phyloP scores from a whole-genome alignment of 2,113 vertebrate genomes.

The Saguinus imperator region DNA sequence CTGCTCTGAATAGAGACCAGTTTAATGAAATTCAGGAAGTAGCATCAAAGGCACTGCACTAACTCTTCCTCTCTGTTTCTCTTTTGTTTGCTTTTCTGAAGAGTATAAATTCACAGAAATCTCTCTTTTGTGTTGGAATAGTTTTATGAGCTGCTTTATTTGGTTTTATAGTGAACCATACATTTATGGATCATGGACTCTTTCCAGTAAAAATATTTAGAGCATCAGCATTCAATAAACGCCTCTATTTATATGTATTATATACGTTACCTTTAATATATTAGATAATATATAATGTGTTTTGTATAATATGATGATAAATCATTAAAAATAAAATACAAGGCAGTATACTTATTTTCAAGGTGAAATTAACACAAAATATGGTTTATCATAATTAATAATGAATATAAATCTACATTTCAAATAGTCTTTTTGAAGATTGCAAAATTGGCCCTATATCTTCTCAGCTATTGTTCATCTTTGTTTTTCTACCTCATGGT shows the following conservation, averaged over 20 bases:
- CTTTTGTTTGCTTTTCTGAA: background rate
- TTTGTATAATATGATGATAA: background rate
- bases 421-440: background rate
- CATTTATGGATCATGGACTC: background rate
- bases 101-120: background rate
- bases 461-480: background rate
- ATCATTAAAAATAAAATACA: background rate
- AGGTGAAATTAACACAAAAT: background rate
- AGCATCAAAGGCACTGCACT: background rate
- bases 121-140: fast-evolving
- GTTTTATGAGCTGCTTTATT: background rate
- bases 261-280: background rate
- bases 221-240: background rate
- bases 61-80: background rate
- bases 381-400: background rate
- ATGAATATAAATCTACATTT: background rate
- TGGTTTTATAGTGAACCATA: background rate
- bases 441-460: background rate
- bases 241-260: background rate
- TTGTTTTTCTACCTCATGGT: background rate
- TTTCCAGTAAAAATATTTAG: conserved; percentile 5
- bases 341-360: background rate
- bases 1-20: background rate
- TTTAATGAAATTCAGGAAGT: background rate
- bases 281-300: background rate